A percentile compares a stretch with the other conserved stretches of the same genome.
Evolutionary conservation across 2,797 vertebrate species (phyloP).

Genomic region (Sarcophilus harrisii): DNA sequence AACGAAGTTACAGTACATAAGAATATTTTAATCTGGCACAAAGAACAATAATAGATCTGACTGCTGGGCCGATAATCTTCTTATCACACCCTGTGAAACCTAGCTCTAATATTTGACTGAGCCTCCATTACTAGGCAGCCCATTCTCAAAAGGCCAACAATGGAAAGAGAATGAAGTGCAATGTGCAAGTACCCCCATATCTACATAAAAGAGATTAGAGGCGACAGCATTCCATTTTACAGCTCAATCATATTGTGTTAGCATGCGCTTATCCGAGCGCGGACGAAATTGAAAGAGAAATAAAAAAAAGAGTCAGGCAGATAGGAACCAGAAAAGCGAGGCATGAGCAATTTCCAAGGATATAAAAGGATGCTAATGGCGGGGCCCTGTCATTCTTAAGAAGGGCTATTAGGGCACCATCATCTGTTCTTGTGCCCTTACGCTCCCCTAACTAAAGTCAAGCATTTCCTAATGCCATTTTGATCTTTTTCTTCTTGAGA

Average conservation of each 20-base stretch:
- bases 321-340: constrained; percentile 93
- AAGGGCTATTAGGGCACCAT: constrained; percentile 92
- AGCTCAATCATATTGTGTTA: constrained; percentile 96
- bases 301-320: constrained; percentile 92
- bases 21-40: constrained; percentile 90
- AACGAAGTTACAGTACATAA: constrained; percentile 85
- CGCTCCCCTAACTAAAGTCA: constrained; percentile 92
- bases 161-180: constrained; percentile 88
- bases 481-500: constrained; percentile 85
- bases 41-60: constrained; percentile 87
- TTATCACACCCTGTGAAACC: constrained; percentile 89
- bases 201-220: constrained; percentile 98
- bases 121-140: constrained; percentile 85
- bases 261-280: constrained; percentile 91
- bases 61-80: constrained; percentile 86
- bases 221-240: constrained; percentile 93
- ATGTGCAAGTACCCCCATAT: constrained; percentile 91
- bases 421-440: constrained; percentile 91
- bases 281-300: constrained; percentile 96
- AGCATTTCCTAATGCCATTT: constrained; percentile 93
- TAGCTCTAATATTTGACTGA: constrained; percentile 87
- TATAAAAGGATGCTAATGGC: constrained; percentile 96
- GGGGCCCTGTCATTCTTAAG: constrained; percentile 95
- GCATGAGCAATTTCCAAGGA: constrained; percentile 95
- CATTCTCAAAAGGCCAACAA: constrained; percentile 85